Percentiles rank a stretch among this genome's conserved stretches.
phyloP scores from a whole-genome alignment of 2,888 invertebrate genomes.

The Hermodice carunculata region DNA sequence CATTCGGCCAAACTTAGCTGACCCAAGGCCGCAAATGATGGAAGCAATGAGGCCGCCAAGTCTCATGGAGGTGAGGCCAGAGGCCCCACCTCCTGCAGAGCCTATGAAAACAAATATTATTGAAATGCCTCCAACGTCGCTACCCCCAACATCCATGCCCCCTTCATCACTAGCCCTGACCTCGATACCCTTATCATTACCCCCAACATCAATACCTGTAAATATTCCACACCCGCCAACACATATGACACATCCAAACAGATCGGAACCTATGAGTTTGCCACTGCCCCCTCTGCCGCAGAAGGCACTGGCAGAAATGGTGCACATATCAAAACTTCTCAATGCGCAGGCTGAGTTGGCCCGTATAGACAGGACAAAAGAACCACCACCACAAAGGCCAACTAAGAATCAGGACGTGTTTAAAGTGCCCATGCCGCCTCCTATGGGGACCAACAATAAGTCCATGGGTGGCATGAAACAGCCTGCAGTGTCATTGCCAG shows the following conservation, averaged over 20 bases:
- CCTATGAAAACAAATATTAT: background rate
- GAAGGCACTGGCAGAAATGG: constrained; percentile 37
- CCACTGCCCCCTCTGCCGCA: constrained; percentile 37
- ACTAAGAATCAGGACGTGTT: constrained; percentile 34
- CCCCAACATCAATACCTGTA: no score
- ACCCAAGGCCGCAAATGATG: background rate
- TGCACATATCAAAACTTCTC: constrained; percentile 55
- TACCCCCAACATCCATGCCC: constrained; percentile 2
- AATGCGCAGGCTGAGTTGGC: constrained; percentile 48
- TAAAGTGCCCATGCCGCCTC: constrained; percentile 56
- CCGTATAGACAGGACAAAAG: background rate
- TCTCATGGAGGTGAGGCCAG: background rate
- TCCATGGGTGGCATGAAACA: no score
- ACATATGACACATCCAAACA: no score
- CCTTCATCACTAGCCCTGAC: background rate
- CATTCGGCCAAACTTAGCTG: background rate
- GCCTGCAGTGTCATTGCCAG: background rate
- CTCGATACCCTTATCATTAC: background rate
- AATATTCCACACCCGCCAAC: no score
- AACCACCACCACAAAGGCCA: background rate
- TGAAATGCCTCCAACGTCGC: constrained; percentile 11
- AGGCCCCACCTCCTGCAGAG: background rate
- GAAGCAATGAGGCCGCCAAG: background rate
- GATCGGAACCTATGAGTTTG: constrained; percentile 6
- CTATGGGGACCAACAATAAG: constrained; percentile 36